A percentile compares a stretch with the other conserved stretches of the same genome.
These are phyloP conservation scores for Pteronura brasiliensis DNA, from an alignment of 2,113 vertebrate species.

Conservation along the genomic window DNA sequence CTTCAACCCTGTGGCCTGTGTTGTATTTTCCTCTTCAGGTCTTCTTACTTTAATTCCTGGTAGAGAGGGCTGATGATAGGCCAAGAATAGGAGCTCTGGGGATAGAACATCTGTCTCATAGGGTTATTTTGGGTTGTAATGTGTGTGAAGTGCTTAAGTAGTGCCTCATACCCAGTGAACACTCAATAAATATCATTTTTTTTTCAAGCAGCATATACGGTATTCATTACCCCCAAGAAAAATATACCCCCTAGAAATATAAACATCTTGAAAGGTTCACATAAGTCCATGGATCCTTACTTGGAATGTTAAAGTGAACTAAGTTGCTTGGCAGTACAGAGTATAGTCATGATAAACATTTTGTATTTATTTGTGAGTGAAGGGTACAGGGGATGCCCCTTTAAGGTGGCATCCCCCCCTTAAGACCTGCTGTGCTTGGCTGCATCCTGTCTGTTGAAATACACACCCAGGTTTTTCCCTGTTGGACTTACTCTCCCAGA, in stretches of 20 bases:
- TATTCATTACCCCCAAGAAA: not conserved
- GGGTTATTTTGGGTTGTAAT: not conserved
- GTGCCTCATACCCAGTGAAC: not conserved
- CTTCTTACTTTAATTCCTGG: conserved; percentile 7
- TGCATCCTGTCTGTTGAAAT: not conserved
- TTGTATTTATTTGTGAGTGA: not conserved
- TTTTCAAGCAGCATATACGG: not conserved
- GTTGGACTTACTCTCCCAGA: not conserved
- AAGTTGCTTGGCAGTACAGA: not conserved
- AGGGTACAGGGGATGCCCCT: not conserved
- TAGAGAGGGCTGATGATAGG: not conserved
- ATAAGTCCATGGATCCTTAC: not conserved
- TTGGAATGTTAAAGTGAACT: not conserved
- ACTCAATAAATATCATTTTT: not conserved
- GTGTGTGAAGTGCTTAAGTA: not conserved
- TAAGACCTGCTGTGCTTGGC: not conserved
- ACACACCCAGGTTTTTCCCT: not conserved
- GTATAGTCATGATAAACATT: not conserved
- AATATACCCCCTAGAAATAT: not conserved
- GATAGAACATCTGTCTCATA: not conserved
- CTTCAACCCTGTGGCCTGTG: not conserved
- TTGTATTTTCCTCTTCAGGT: not conserved
- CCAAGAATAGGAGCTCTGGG: not conserved
- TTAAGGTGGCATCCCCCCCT: too few relatives aligned
- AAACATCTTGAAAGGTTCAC: not conserved